A percentile compares a stretch with the other conserved stretches of the same genome.
Conservation (phyloP, 2,888 invertebrate genomes). For the Taphrorychus bicolor region DNA sequence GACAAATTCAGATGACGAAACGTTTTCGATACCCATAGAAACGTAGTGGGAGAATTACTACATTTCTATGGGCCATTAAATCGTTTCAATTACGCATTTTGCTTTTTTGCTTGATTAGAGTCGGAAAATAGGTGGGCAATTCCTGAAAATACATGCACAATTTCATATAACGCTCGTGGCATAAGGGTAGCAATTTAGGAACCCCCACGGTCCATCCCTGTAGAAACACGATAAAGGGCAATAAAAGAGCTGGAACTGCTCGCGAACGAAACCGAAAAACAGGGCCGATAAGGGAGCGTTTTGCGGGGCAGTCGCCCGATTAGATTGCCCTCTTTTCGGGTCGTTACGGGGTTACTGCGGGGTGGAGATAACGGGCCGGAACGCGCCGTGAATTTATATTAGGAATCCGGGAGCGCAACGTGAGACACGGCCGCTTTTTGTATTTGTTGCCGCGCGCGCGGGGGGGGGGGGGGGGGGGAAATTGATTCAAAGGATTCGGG, state of each 20-base stretch:
- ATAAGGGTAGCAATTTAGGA: not conserved
- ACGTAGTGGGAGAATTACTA: too few relatives aligned
- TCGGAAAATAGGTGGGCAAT: too few relatives aligned
- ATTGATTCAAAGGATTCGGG: constrained; percentile 23
- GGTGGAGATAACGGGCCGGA: constrained; percentile 54
- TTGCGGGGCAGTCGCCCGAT: constrained; percentile 29
- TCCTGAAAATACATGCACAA: too few relatives aligned
- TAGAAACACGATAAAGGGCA: constrained; percentile 22
- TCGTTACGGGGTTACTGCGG: constrained; percentile 46
- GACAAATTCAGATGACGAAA: too few relatives aligned
- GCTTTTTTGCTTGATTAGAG: too few relatives aligned
- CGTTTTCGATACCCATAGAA: too few relatives aligned
- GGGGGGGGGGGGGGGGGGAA: constrained; percentile 10
- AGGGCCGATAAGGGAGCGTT: constrained; percentile 30
- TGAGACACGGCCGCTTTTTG: constrained; percentile 24
- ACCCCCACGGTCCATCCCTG: not conserved
- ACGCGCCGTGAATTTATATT: constrained; percentile 56
- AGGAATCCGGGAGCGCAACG: constrained; percentile 40
- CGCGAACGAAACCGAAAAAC: constrained; percentile 25
- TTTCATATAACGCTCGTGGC: too few relatives aligned
- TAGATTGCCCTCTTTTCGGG: constrained; percentile 32
- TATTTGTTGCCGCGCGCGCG: constrained; percentile 2
- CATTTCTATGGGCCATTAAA: too few relatives aligned
- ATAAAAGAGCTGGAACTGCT: constrained; percentile 21
- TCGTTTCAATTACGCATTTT: too few relatives aligned